Base-by-base conservation (phyloP, 2,797 vertebrate species). In the Peromyscus melanophrys region DNA sequence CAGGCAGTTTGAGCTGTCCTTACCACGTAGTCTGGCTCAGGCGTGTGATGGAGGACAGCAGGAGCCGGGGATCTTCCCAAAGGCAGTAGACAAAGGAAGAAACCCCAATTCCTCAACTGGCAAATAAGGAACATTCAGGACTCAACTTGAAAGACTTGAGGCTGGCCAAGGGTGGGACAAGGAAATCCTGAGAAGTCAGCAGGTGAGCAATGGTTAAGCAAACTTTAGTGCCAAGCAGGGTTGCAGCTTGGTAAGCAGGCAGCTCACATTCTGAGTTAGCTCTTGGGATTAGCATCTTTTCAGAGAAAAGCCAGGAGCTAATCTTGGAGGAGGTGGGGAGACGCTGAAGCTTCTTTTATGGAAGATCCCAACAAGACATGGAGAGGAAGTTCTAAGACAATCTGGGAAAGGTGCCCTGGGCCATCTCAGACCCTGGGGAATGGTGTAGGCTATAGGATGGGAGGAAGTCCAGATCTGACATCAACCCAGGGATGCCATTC, bases 61-160 rank as follows among this genome's bases (percentile, higher is more conserved):
- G 69, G 85, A 46, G 6, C 40, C 6, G 7, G 52, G 17, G n/a
- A 23, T 59, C 69, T 59, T 43, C 77, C 43, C 25, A 95, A 93
- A 93, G 84, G 14, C 37, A 83, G 96, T 90, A 61, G 25, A 40
- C 55, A 94, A 0, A 6, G 96, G 87, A 52, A 92, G 94, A 40
- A 95, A 87, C 63, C 78, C 29, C 63, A 71, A 96, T 93, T 87
- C 96, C 82, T 95, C 61, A n/a, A 57, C 61, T 83, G 96, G 52
- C 67, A 96, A 97, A 81, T 92, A 94, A 95, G 96, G 92, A 90
- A 49, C 65, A 94, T 94, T 96, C 89, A 97, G 94, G 96, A 97
- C 82, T 52, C 78, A 97, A 37, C 81, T 97, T 80, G 82, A 92
- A 98, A 90, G 85, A 73, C 46, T 82, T 40, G 75, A 96, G 57